phyloP scores from a whole-genome alignment of 64 coral and sea anemone genomes.

The Cladopsammia gracilis region DNA sequence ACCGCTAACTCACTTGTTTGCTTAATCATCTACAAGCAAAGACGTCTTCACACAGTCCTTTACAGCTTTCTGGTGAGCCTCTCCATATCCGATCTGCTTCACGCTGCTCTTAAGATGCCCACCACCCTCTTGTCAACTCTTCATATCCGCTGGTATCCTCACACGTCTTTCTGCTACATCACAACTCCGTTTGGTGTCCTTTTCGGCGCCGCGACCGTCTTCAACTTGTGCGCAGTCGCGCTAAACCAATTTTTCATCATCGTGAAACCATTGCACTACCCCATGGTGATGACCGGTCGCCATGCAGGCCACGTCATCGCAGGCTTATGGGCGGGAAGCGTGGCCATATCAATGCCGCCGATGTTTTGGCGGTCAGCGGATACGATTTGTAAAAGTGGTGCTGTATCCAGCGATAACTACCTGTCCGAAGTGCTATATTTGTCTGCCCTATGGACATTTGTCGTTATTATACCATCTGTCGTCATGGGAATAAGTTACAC shows the following conservation, averaged over 20 bases:
- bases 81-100: conserved; percentile 87
- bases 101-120: conserved; percentile 85
- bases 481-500: conserved; percentile 81
- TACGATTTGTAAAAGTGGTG: conserved; percentile 92
- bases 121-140: conserved; percentile 83
- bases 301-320: conserved; percentile 80
- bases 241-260: conserved; percentile 94
- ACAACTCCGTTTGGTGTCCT: conserved; percentile 93
- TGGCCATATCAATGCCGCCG: conserved; percentile 79
- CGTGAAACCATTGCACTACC: conserved; percentile 87
- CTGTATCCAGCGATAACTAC: conserved; percentile 79
- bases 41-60: conserved; percentile 78
- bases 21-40: conserved; percentile 80
- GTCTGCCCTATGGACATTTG: conserved; percentile 87
- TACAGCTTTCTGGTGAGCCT: conserved; percentile 90
- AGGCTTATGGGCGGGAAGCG: conserved; percentile 77
- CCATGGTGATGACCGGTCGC: conserved; percentile 79
- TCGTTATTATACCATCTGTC: conserved; percentile 84
- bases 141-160: conserved; percentile 83
- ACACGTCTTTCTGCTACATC: conserved; percentile 81
- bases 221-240: conserved; percentile 93
- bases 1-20: conserved; percentile 78
- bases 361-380: conserved; percentile 80
- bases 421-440: conserved; percentile 81
- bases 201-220: conserved; percentile 91